phyloP scores from a whole-genome alignment of 2,797 vertebrate genomes.

The Cynodonichthys magdalenae region DNA sequence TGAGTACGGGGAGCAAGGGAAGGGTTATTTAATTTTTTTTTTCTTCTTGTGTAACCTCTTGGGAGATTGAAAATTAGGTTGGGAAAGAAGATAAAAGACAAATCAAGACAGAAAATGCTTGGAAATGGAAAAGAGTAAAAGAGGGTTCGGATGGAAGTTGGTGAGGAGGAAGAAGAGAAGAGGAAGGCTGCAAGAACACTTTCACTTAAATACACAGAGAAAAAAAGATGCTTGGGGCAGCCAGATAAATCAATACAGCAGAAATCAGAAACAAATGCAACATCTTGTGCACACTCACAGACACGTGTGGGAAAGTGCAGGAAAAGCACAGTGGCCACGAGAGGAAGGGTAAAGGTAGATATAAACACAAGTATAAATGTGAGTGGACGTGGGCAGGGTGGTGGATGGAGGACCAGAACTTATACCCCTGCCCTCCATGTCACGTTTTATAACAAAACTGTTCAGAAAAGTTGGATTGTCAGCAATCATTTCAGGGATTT shows the following conservation, averaged over 20 bases:
- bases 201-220: constrained; percentile 39
- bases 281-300: background rate
- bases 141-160: background rate
- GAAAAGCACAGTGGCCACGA: background rate
- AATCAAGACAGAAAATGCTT: background rate
- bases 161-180: constrained; percentile 24
- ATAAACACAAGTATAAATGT: too few relatives aligned
- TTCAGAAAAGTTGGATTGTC: too few relatives aligned
- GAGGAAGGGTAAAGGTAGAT: background rate
- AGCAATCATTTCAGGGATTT: too few relatives aligned
- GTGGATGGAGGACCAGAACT: too few relatives aligned
- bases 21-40: constrained; percentile 33
- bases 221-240: constrained; percentile 28
- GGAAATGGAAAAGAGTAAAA: background rate
- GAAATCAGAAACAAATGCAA: constrained; percentile 30
- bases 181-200: constrained; percentile 50
- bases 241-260: constrained; percentile 47
- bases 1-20: constrained; percentile 12
- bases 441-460: too few relatives aligned
- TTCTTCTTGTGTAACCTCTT: constrained; percentile 17
- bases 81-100: constrained; percentile 1
- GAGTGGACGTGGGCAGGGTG: too few relatives aligned
- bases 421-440: too few relatives aligned
- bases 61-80: constrained; percentile 17
- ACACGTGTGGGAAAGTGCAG: constrained; percentile 11